Base-by-base conservation (phyloP, 2,888 invertebrate species). In the Unio delphinus region DNA sequence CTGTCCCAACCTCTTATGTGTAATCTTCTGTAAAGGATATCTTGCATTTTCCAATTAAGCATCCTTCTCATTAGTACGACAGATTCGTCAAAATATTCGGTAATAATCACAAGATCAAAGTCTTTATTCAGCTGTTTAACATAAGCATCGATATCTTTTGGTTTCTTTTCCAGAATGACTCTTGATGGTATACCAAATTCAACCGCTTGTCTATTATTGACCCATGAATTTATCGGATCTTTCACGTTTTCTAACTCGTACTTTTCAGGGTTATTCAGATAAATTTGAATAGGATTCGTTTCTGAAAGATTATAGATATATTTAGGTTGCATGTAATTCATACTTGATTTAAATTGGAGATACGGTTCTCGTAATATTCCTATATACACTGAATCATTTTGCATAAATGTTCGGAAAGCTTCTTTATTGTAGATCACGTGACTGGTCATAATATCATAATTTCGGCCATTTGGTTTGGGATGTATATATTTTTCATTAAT, bases 1-100 rank as follows among this genome's bases (percentile, higher is more conserved):
- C 75, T 67, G 64, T 77, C 77, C 77, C 77, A 77, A 17, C 75
- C 74, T 15, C 77, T 69, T 7, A 66, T 73, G 28, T 77, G 77
- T n/a, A 77, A 59, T 17, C 68, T 66, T 15, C 80, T 57, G 62
- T 80, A 85, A 0, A 85, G 34, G 34, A 85, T 71, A 58, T 85
- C 85, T 54, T 73, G 57, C 4, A 80, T 63, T 5, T 67, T 62
- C 85, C 85, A 85, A 17, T 75, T 74, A 8, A 83, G 59, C 59
- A 77, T 72, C 57, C 85, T 69, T 45, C 76, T 76, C 65, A 85
- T 67, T 3, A 85, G 65, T 34, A 85, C 72, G 11, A 85, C 28
- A 7, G 83, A 83, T 71, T 85, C 83, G 55, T 83, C 80, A 64
- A 83, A 83, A 65, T 80, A 80, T 61, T 83, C 83, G 3, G 76